These are phyloP conservation scores for Trinectes maculatus DNA, from an alignment of 2,113 vertebrate species.

Conservation along the genomic window DNA sequence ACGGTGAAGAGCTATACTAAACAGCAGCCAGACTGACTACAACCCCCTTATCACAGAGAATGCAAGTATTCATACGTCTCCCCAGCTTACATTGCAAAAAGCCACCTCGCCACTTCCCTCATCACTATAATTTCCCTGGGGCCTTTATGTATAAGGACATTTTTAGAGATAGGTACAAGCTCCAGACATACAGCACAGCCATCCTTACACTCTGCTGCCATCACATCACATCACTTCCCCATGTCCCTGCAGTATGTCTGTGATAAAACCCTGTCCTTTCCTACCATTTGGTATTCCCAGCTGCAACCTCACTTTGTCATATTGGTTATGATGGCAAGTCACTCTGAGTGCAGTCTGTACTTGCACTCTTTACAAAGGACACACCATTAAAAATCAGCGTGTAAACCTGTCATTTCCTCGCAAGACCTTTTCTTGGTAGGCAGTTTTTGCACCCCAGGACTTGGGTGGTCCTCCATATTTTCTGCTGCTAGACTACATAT, in stretches of 20 bases:
- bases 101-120: slow-evolving; percentile 27
- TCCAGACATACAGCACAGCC: slow-evolving; percentile 3
- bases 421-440: slow-evolving; percentile 20
- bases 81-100: slow-evolving; percentile 54
- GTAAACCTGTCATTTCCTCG: slow-evolving; percentile 67
- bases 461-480: slow-evolving; percentile 41
- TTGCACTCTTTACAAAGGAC: slow-evolving; percentile 53
- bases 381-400: slow-evolving; percentile 46
- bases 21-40: slow-evolving; percentile 36
- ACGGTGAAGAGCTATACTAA: slow-evolving; percentile 32
- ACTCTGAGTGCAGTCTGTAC: slow-evolving; percentile 34
- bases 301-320: slow-evolving; percentile 36
- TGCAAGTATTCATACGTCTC: slow-evolving; percentile 46
- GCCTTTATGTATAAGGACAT: slow-evolving; percentile 42
- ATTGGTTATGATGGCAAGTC: slow-evolving; percentile 49
- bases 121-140: slow-evolving; percentile 57
- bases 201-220: slow-evolving; percentile 21
- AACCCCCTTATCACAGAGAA: slow-evolving; percentile 29
- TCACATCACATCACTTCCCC: slow-evolving; percentile 6
- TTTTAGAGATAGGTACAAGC: slow-evolving; percentile 38
- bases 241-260: slow-evolving; percentile 12
- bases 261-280: slow-evolving; percentile 45
- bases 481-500: slow-evolving; percentile 44
- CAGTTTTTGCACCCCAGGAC: slow-evolving; percentile 30
- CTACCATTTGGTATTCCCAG: slow-evolving; percentile 44